Evolutionary conservation across 2,113 vertebrate species (phyloP), one percentile per base, ranked within the genome.

Genomic region (Abramis brama): DNA sequence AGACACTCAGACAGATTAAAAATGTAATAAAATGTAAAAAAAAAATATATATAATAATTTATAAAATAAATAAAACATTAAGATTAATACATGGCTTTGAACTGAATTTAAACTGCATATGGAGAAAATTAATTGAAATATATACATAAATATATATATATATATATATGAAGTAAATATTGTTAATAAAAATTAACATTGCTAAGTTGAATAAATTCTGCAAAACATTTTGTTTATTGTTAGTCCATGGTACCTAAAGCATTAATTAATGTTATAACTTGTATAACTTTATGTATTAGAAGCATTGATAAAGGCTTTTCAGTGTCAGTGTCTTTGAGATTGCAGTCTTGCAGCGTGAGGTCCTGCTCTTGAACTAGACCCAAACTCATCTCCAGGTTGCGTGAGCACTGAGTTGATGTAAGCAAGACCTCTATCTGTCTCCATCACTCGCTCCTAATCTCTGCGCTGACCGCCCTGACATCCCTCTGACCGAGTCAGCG

Each of bases 361-460:
- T 55, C 55, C 13, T 25, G 33, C 11, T 52, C 59, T 77, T 43
- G 11, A 84, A 60, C 43, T 82, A 27, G 57, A 71, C 27, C 55
- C 70, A 47, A 57, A 27, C 70, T 91, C 87, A 92, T 92, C 91
- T 88, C 60, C 79, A 43, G 52, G 1, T 92, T 75, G 90, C 90
- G 84, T 92, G 91, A 85, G 82, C 84, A 57, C n/a, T 90, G 89
- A 92, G 84, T 86, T 78, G 84, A 82, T 83, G 57, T 64, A 87
- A 71, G 17, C 89, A 57, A 75, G 23, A 79, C 71, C 25, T 36
- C 27, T 57, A 43, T 52, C 64, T 12, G 27, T 43, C 45, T n/a
- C n/a, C n/a, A 79, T 39, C 33, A 66, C 30, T 43, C 10, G n/a
- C 77, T 82, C 33, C 23, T 15, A 71, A 83, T 36, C 64, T 15